A percentile compares a stretch with the other conserved stretches of the same genome.
Conservation (phyloP, 1,140 invertebrate genomes). For the Drosophila funebris region DNA sequence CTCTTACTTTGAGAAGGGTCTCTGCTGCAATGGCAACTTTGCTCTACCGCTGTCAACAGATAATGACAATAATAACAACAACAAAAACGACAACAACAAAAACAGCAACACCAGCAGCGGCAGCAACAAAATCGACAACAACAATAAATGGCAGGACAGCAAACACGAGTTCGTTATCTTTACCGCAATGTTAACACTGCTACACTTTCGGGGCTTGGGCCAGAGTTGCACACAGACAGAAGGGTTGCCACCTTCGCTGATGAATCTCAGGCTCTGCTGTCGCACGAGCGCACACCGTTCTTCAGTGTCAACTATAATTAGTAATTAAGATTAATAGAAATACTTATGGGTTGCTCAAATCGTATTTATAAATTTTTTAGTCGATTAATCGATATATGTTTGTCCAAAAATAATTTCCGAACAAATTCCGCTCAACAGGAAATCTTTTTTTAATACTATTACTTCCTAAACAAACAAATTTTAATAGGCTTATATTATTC, state of each 20-base stretch:
- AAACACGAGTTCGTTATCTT: slow-evolving; percentile 36
- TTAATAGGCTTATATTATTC: too few relatives aligned
- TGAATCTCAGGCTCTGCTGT: too few relatives aligned
- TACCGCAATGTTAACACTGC: slow-evolving; percentile 28
- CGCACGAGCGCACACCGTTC: background rate
- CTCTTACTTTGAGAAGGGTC: slow-evolving; percentile 41
- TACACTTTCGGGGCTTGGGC: background rate
- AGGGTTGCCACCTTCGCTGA: background rate
- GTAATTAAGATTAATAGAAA: background rate
- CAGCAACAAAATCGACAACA: background rate
- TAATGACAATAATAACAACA: slow-evolving; percentile 13
- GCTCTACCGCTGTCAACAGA: slow-evolving; percentile 33
- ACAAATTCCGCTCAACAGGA: too few relatives aligned
- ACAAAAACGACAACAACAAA: background rate
- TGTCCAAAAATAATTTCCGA: too few relatives aligned
- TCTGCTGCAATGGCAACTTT: background rate
- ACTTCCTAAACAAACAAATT: too few relatives aligned
- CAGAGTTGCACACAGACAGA: background rate
- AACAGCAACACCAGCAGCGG: background rate
- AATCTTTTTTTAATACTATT: too few relatives aligned
- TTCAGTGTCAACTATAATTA: background rate
- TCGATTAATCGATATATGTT: background rate
- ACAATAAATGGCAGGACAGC: slow-evolving; percentile 35
- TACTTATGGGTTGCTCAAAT: background rate
- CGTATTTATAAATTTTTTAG: background rate